Conservation (phyloP, 1,140 invertebrate genomes). For the Parapsyche elsis region DNA sequence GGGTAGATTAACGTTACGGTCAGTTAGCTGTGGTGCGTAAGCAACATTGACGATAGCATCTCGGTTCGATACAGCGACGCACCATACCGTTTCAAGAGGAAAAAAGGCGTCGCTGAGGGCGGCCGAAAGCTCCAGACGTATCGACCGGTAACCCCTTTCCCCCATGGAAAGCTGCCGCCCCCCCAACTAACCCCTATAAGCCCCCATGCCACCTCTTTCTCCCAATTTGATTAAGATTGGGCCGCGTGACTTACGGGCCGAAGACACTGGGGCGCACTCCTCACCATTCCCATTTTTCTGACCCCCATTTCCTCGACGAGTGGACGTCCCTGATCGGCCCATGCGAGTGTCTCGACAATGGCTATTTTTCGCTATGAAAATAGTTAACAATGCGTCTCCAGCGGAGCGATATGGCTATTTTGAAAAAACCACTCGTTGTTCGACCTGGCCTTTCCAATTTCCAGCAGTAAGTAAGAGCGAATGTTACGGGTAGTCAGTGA, state of each 20-base stretch:
- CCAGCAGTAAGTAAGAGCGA: too few relatives aligned
- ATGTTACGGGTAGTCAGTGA: too few relatives aligned
- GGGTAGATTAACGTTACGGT: too few relatives aligned
- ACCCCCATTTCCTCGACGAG: not conserved
- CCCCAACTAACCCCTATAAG: not conserved
- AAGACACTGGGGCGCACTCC: not conserved
- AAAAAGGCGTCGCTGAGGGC: not conserved
- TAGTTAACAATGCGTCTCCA: too few relatives aligned
- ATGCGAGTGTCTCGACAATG: too few relatives aligned
- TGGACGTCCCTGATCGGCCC: not conserved
- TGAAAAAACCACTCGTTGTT: too few relatives aligned
- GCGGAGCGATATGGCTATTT: too few relatives aligned
- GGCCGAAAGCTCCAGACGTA: constrained; percentile 29
- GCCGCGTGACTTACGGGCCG: not conserved
- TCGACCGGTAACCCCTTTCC: constrained; percentile 6
- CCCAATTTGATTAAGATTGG: constrained; percentile 35
- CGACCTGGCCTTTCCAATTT: too few relatives aligned
- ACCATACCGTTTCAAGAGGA: not conserved
- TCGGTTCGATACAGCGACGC: constrained; percentile 3
- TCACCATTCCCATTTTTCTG: too few relatives aligned
- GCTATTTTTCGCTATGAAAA: too few relatives aligned
- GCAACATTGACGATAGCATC: not conserved
- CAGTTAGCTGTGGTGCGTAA: too few relatives aligned
- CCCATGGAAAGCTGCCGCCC: not conserved
- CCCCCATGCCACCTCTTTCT: not conserved